Evolutionary conservation across 2,888 invertebrate genomes (phyloP), one percentile per base, ranked within the genome.

Genomic region (Eilema griseolum): DNA sequence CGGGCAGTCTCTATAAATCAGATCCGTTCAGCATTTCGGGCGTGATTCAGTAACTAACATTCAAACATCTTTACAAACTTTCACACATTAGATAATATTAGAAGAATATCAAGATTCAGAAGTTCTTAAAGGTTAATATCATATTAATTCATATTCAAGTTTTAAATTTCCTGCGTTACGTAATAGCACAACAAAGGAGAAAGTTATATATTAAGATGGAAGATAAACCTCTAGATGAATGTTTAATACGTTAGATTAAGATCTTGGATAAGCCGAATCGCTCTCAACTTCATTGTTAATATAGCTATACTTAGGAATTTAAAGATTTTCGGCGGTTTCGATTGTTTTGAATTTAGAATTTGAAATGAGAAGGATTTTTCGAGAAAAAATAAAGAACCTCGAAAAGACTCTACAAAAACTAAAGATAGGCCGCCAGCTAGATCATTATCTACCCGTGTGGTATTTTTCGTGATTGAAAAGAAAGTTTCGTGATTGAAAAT

Each of bases 181-280:
- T 59, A 24, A 59, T 12, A 26, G 20, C 28, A 65, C 64, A 61
- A 41, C n/a, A 24, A 52, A 61, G 20, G 26, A n/a, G 12, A 67
- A 67, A 62, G 33, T 67, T 26, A 57, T 63, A 67, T 69, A 60
- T 26, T 60, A 65, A 70, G 70, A 56, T 70, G 23, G 16, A 31
- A 70, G 70, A 70, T 70, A 70, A 70, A 26, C 26, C 70, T 37
- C 2, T 5, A 56, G 61, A 31, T 70, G 70, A 70, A 70, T 66
- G 70, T 66, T 70, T 70, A 70, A 70, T 70, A 60, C 31, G 52
- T 24, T 11, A 62, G 69, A 69, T 69, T 70, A 31, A 28, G 61
- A 70, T 26, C 23, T 20, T 2, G 66, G 61, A 66, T 70, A 61
- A 70, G 31, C 31, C 56, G 37, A 41, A 69, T 65, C 60, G 60